Evolutionary conservation across 2,888 invertebrate genomes (phyloP).

Genomic region (Dicyrtoma fusca): DNA sequence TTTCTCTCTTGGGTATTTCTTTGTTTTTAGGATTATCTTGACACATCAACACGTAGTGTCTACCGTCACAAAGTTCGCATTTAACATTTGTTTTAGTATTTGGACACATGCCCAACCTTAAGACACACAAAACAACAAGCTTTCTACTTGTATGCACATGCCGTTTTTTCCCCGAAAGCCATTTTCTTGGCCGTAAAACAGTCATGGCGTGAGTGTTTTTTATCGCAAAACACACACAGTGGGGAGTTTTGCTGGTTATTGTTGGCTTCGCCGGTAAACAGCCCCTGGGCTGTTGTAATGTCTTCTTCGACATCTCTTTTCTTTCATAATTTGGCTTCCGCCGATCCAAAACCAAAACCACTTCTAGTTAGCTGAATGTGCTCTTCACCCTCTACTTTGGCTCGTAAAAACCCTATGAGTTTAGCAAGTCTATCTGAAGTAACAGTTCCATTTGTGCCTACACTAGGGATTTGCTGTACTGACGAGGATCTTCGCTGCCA

Average conservation of each 20-base stretch:
- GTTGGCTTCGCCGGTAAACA: not conserved
- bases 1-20: not conserved
- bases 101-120: no score
- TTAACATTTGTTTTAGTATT: no score
- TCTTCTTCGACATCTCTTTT: not conserved
- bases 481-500: no score
- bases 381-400: constrained; percentile 32
- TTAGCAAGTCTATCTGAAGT: not conserved
- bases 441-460: no score
- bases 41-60: not conserved
- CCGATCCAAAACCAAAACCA: not conserved
- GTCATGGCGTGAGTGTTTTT: not conserved
- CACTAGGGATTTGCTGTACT: no score
- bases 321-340: not conserved
- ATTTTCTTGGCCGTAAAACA: not conserved
- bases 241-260: no score
- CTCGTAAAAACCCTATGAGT: constrained; percentile 32
- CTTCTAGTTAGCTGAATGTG: constrained; percentile 18
- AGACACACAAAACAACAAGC: no score
- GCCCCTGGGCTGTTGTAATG: not conserved
- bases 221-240: constrained; percentile 3
- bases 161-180: not conserved
- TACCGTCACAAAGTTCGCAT: no score
- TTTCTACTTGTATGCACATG: not conserved
- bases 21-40: not conserved